Percentiles rank a stretch among this genome's conserved stretches.
Conservation (phyloP, 1,140 invertebrate species). For the Goniozus legneri region DNA sequence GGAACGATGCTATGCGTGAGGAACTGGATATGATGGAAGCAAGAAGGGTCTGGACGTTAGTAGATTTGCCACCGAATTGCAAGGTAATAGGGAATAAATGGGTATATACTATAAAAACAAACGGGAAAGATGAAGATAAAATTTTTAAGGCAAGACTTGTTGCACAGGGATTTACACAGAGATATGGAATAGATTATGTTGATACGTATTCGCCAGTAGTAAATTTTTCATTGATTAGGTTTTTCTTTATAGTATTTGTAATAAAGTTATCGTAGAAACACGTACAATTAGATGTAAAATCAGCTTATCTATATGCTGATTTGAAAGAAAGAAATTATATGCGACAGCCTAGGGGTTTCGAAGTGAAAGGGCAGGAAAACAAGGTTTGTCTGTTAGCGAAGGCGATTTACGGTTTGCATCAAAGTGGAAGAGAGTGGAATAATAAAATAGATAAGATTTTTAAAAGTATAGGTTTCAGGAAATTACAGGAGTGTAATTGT, state of each 20-base stretch:
- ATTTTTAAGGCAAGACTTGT: conserved; percentile 4
- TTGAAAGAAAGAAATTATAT: conserved; percentile 2
- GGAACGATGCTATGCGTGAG: conserved; percentile 4
- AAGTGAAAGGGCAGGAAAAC: conserved; percentile 2
- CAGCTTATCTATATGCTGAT: neutral
- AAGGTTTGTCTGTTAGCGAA: conserved; percentile 33
- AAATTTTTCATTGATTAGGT: neutral
- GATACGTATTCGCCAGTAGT: conserved; percentile 5
- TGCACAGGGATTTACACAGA: conserved; percentile 2
- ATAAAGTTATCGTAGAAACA: neutral
- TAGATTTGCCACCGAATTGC: neutral
- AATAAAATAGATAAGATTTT: conserved; percentile 27
- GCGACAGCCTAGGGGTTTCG: neutral
- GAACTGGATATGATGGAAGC: neutral
- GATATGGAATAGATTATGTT: conserved; percentile 1
- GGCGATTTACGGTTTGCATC: conserved; percentile 40
- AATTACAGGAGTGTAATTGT: conserved; percentile 30
- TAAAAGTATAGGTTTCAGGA: conserved; percentile 21
- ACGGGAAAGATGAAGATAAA: neutral
- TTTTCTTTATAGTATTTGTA: neutral
- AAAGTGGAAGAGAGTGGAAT: conserved; percentile 32
- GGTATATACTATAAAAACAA: conserved; percentile 1
- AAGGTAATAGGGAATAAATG: neutral
- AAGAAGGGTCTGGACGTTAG: neutral
- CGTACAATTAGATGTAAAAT: conserved; percentile 2